Conservation (phyloP, 2,797 vertebrate species). For the Hoplostethus mediterraneus region DNA sequence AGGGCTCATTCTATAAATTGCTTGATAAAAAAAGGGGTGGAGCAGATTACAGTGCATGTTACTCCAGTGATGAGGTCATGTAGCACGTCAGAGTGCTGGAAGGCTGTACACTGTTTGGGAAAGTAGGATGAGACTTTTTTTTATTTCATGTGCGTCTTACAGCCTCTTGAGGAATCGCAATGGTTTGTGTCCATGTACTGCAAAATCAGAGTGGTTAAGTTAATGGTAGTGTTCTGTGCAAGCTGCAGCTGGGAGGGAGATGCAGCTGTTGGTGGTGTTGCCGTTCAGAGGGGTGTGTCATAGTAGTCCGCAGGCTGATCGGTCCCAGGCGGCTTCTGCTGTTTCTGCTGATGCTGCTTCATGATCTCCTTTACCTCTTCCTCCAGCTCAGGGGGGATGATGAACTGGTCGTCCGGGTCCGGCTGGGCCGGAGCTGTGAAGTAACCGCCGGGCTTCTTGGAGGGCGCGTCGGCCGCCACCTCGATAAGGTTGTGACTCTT, state of each 20-base stretch:
- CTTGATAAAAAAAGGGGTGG: constrained; percentile 34
- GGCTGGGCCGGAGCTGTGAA: constrained; percentile 96
- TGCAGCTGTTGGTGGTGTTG: constrained; percentile 31
- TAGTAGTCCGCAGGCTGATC: constrained; percentile 89
- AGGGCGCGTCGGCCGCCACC: constrained; percentile 91
- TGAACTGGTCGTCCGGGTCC: constrained; percentile 97
- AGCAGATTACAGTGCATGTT: constrained; percentile 61
- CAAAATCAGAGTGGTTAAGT: constrained; percentile 12
- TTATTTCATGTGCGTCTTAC: constrained; percentile 51
- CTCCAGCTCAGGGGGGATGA: constrained; percentile 97
- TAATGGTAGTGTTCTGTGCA: constrained; percentile 27
- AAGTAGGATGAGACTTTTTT: constrained; percentile 44
- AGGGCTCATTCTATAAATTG: constrained; percentile 76
- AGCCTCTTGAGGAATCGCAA: constrained; percentile 42
- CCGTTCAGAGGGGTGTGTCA: constrained; percentile 93
- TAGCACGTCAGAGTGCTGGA: constrained; percentile 21
- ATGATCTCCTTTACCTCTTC: constrained; percentile 99
- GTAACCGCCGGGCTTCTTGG: constrained; percentile 93
- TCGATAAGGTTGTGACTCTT: constrained; percentile 97
- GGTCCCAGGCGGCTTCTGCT: constrained; percentile 79
- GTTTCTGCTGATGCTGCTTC: constrained; percentile 97
- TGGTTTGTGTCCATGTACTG: constrained; percentile 31
- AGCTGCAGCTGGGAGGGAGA: constrained; percentile 36
- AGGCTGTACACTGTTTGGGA: constrained; percentile 49
- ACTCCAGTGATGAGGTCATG: constrained; percentile 55